phyloP scores from a whole-genome alignment of 2,797 vertebrate species.

The Gouania willdenowi region DNA sequence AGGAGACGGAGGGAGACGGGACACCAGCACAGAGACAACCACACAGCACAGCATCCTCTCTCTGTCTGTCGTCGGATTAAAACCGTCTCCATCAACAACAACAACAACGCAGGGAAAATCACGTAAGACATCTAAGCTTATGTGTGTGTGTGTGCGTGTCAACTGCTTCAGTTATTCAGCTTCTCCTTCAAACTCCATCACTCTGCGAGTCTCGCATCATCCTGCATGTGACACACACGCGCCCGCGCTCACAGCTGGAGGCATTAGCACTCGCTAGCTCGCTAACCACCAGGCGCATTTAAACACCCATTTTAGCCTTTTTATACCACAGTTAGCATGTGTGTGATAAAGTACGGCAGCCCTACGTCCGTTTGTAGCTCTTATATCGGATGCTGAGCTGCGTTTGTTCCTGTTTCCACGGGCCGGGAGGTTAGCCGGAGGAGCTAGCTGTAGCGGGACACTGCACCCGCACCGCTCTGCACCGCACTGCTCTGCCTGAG shows the following conservation, averaged over 20 bases:
- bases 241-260: slow-evolving; percentile 47
- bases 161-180: not conserved
- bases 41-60: slow-evolving; percentile 38
- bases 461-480: slow-evolving; percentile 14
- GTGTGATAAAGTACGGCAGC: too few species aligned
- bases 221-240: slow-evolving; percentile 27
- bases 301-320: slow-evolving; percentile 3
- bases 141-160: not conserved
- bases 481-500: not conserved
- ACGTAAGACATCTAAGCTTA: slow-evolving; percentile 51
- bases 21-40: slow-evolving; percentile 6
- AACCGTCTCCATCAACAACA: slow-evolving; percentile 15
- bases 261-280: slow-evolving; percentile 48
- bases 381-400: too few species aligned
- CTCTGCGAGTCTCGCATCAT: slow-evolving; percentile 16
- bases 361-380: too few species aligned
- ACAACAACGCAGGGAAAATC: slow-evolving; percentile 32
- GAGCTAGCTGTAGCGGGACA: slow-evolving; percentile 66
- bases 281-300: slow-evolving; percentile 31
- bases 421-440: slow-evolving; percentile 47
- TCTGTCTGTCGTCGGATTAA: slow-evolving; percentile 61
- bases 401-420: slow-evolving; percentile 27
- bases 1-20: slow-evolving; percentile 43
- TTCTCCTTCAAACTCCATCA: slow-evolving; percentile 35
- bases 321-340: too few species aligned